Evolutionary conservation across 2,113 vertebrate species (phyloP), one percentile per base, ranked within the genome.

Genomic region (Donacobius atricapilla): DNA sequence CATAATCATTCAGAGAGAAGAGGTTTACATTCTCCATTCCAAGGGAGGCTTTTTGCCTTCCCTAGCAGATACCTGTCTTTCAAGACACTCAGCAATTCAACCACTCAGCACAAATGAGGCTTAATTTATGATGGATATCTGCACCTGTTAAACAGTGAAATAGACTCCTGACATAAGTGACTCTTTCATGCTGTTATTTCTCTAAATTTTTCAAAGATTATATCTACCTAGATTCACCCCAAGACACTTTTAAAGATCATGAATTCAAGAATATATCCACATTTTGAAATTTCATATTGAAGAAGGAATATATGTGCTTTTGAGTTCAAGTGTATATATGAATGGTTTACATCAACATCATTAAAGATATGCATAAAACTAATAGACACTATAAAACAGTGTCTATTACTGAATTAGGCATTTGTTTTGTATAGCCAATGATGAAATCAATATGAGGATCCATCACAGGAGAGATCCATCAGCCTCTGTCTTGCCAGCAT

Each of bases 401-500:
- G 40, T 80, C 86, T 83, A 15, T 77, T 90, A 92, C 68, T 63
- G 68, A 90, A 90, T 80, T 70, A 88, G 50, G 42, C 37, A 73
- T 90, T 93, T 96, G 87, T 65, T 96, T 95, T 88, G 57, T 91
- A 19, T 73, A 83, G 63, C 73, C 90, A 95, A 93, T 95, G 87
- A 66, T 66, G 94, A 95, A 96, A 96, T 95, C 87, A 92, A 94
- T 96, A 69, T 0, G 0, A 54, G 47, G 80, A 53, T 93, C 68
- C 31, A 31, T 90, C 79, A 92, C 56, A 93, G 39, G 33, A 92
- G 51, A 86, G 57, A 35, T 77, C 54, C 70, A 84, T 89, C 71
- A 91, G 64, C 45, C 12, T 90, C 25, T 85, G 8, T 71, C 90
- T 89, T 85, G 48, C 81, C 64, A 77, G 58, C 51, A 66, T 95